These are phyloP conservation scores for Homarus gammarus DNA, from an alignment of 2,888 invertebrate genomes.

Conservation along the genomic window DNA sequence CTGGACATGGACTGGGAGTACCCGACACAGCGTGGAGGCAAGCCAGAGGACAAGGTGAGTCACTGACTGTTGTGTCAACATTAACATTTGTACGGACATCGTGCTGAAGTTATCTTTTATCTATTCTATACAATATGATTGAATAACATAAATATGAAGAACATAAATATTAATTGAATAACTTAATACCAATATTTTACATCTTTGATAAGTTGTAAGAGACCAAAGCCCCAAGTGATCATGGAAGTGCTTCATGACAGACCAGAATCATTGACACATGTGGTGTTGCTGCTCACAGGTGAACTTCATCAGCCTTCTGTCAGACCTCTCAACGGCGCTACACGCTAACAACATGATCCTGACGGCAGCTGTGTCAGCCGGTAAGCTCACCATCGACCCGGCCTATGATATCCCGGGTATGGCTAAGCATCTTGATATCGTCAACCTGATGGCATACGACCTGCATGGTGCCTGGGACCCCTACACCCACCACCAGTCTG, in stretches of 20 bases:
- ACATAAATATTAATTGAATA: no score
- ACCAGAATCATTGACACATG: background rate
- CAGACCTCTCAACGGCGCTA: slow-evolving; percentile 83
- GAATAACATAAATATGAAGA: no score
- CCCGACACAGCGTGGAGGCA: slow-evolving; percentile 77
- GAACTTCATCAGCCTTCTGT: slow-evolving; percentile 82
- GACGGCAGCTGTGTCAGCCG: slow-evolving; percentile 84
- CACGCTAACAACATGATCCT: slow-evolving; percentile 82
- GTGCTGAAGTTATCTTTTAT: no score
- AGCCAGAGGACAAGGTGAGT: slow-evolving; percentile 75
- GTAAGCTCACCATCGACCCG: slow-evolving; percentile 79
- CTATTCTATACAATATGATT: no score
- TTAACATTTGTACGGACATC: no score
- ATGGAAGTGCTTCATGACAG: background rate
- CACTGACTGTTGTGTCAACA: no score
- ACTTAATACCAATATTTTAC: no score
- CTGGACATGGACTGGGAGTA: slow-evolving; percentile 78
- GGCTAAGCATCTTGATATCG: slow-evolving; percentile 82
- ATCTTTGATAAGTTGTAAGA: no score
- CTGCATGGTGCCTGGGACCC: slow-evolving; percentile 85
- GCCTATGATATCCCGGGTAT: slow-evolving; percentile 84
- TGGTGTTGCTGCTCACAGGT: slow-evolving; percentile 63
- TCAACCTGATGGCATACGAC: slow-evolving; percentile 88
- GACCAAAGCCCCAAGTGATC: no score
- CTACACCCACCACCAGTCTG: slow-evolving; percentile 85